phyloP scores from a whole-genome alignment of 1,140 invertebrate species.

The Dendroctonus ponderosae region DNA sequence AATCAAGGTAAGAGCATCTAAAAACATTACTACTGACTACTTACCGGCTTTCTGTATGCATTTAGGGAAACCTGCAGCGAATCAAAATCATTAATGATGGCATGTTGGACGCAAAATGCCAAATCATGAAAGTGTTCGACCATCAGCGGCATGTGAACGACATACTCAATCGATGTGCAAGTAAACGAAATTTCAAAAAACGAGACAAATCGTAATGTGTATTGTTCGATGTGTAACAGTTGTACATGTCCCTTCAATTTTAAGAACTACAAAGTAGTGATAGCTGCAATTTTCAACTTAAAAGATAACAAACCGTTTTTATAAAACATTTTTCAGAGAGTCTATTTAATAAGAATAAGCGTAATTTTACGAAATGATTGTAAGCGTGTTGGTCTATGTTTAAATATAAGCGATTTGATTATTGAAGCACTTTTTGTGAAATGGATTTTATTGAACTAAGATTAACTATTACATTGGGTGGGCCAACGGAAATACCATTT shows the following conservation, averaged over 20 bases:
- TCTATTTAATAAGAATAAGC: conserved; percentile 23
- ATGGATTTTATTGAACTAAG: no score
- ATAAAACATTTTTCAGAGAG: conserved; percentile 27
- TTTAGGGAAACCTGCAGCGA: conserved; percentile 89
- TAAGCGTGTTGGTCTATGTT: conserved; percentile 12
- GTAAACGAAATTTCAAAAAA: conserved; percentile 89
- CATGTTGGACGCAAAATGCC: conserved; percentile 80
- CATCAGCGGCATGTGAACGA: conserved; percentile 86
- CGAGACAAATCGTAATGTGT: conserved; percentile 61
- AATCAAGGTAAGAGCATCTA: conserved; percentile 62
- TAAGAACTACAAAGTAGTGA: conserved; percentile 28
- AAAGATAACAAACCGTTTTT: conserved; percentile 14
- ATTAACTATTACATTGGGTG: no score
- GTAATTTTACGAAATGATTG: conserved; percentile 22
- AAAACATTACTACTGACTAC: conserved; percentile 7
- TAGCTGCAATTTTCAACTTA: conserved; percentile 29
- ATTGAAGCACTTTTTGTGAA: background rate
- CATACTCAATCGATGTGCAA: conserved; percentile 84
- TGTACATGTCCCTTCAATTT: conserved; percentile 17
- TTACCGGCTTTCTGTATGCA: conserved; percentile 2
- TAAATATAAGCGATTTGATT: conserved; percentile 27
- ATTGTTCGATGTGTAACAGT: conserved; percentile 1
- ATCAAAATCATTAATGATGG: conserved; percentile 91
- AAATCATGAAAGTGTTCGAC: conserved; percentile 87
- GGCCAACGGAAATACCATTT: no score